Conservation (phyloP, 2,888 invertebrate species). For the Drosophila falleni region DNA sequence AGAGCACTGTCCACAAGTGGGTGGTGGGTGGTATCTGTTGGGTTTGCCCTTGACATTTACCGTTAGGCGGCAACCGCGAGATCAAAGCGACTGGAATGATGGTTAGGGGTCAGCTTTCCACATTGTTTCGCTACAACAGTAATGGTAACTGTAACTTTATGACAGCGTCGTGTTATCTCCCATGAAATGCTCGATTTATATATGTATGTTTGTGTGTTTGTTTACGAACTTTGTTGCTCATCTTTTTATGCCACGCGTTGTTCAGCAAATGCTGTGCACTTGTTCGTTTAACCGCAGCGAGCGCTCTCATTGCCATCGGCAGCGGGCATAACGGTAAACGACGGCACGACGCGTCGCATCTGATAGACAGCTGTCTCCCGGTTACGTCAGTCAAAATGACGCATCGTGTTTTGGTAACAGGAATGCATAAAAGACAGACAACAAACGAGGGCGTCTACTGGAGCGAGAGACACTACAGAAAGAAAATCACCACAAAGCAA, state of each 20-base stretch:
- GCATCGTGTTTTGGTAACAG: conserved; percentile 86
- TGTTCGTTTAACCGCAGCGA: conserved; percentile 83
- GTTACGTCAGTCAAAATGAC: conserved; percentile 86
- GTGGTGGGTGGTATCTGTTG: neutral
- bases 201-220: neutral
- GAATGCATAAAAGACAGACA: conserved; percentile 80
- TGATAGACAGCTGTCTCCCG: conserved; percentile 85
- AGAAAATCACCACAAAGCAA: conserved; percentile 76
- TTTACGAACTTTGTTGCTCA: conserved; percentile 33
- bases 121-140: conserved; percentile 16
- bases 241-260: conserved; percentile 20
- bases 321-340: conserved; percentile 78
- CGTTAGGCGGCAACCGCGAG: conserved; percentile 35
- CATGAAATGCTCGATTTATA: conserved; percentile 14
- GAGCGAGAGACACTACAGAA: conserved; percentile 58
- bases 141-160: conserved; percentile 41
- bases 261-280: conserved; percentile 78
- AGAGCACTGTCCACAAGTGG: neutral
- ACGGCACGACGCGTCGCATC: conserved; percentile 71
- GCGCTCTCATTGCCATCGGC: conserved; percentile 71
- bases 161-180: conserved; percentile 30
- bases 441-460: conserved; percentile 41
- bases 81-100: conserved; percentile 31
- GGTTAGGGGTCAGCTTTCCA: conserved; percentile 35
- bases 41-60: conserved; percentile 57